Evolutionary conservation across 2,797 vertebrate species (phyloP).

Genomic region (Esox lucius): DNA sequence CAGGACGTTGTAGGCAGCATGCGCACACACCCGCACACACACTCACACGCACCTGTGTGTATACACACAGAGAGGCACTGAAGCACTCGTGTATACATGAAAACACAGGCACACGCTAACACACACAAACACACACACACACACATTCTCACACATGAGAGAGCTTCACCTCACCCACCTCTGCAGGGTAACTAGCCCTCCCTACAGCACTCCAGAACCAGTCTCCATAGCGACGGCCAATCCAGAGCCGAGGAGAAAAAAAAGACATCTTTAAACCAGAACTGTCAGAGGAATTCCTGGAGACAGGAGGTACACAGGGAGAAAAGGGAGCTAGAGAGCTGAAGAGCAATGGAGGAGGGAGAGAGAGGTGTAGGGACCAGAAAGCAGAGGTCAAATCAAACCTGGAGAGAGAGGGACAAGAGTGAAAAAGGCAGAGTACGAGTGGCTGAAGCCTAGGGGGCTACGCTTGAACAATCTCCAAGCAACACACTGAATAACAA

Average conservation of each 20-base stretch:
- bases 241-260: background rate
- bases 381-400: background rate
- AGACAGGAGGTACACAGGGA: background rate
- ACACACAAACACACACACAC: constrained; percentile 14
- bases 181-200: constrained; percentile 18
- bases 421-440: background rate
- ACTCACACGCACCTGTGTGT: background rate
- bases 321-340: background rate
- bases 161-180: constrained; percentile 9
- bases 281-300: constrained; percentile 8
- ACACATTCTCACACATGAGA: constrained; percentile 6
- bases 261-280: background rate
- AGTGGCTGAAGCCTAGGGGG: background rate
- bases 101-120: background rate
- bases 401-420: background rate
- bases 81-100: background rate
- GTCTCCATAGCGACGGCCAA: constrained; percentile 13
- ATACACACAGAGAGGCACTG: background rate
- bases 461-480: background rate
- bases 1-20: background rate
- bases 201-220: constrained; percentile 1
- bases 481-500: background rate
- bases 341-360: background rate
- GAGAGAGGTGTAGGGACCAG: background rate
- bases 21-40: background rate